Evolutionary conservation across 2,888 invertebrate genomes (phyloP).

Genomic region (Coelinius sp.): DNA sequence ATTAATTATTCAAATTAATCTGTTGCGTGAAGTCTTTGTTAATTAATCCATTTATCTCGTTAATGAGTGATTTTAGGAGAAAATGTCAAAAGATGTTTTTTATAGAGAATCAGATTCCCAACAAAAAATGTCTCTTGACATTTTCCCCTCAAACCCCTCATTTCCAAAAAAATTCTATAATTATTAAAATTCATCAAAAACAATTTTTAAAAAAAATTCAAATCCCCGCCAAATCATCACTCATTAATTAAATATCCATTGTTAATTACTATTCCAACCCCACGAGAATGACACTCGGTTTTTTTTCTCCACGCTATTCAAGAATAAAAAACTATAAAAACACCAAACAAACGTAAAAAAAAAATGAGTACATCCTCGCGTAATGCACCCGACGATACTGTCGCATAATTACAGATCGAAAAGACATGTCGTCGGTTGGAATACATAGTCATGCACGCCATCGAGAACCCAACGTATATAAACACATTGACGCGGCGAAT

Average conservation of each 20-base stretch:
- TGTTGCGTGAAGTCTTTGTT: no score
- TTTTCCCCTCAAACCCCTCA: no score
- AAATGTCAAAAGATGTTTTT: no score
- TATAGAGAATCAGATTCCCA: no score
- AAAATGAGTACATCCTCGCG: constrained; percentile 22
- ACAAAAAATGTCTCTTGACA: no score
- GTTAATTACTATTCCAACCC: not conserved
- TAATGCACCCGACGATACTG: constrained; percentile 46
- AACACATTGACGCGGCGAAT: constrained; percentile 18
- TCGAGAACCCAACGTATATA: constrained; percentile 28
- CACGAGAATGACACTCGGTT: not conserved
- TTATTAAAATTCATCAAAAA: no score
- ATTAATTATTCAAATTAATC: no score
- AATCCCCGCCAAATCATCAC: not conserved
- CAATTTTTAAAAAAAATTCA: not conserved
- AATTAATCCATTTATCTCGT: no score
- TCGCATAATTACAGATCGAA: constrained; percentile 49
- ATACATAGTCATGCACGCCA: constrained; percentile 43
- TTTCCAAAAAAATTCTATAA: no score
- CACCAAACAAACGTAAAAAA: not conserved
- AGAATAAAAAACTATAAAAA: not conserved
- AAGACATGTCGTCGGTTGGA: constrained; percentile 37
- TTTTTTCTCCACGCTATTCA: not conserved
- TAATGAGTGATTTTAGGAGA: no score
- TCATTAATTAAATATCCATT: constrained; percentile 14